Base-by-base conservation (phyloP, 2,113 vertebrate species). In the Rhinichthys klamathensis region DNA sequence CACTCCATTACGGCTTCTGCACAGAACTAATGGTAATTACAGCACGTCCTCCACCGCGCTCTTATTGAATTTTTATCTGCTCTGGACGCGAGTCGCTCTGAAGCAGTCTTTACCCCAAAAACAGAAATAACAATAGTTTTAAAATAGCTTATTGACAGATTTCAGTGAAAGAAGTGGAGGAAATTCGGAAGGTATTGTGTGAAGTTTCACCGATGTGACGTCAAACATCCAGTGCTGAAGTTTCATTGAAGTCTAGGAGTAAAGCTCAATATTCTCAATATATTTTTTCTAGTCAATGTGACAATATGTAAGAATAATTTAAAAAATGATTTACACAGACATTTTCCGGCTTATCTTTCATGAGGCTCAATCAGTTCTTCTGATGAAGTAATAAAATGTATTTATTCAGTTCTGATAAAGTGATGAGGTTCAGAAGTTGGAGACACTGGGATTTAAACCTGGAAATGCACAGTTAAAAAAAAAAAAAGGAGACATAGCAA, bases 21-120 rank as follows among this genome's bases (percentile, higher is more conserved):
- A 92, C 92, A 91, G 95, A 96, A 97, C 96, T 95, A 97, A 96
- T 95, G 96, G 95, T 97, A 97, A 98, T 97, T 98, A 97, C 96
- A 96, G 94, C 96, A 95, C 93, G 88, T 92, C 92, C 92, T 86
- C 94, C 91, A 93, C 83, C 88, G 79, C 89, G 94, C 95, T 93
- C 94, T 96, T 95, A 96, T 96, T 95, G 96, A 95, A 97, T 97
- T 97, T 96, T 97, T 98, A 97, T 97, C 96, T 97, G 87, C 92
- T 85, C 84, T 87, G 90, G 89, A 89, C 85, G 80, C 86, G 79
- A 46, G 74, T 77, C 78, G 51, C 63, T 93, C 94, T 89, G 90
- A 91, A 91, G 91, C 80, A 54, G 82, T 85, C 18, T 85, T 87
- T 77, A 76, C 83, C 69, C 83, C 63, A 80, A 81, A 67, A 76